Evolutionary conservation across 30 jellyfish, hydroid and myxozoan species (phyloP).

Genomic region (Cassiopea andromeda): DNA sequence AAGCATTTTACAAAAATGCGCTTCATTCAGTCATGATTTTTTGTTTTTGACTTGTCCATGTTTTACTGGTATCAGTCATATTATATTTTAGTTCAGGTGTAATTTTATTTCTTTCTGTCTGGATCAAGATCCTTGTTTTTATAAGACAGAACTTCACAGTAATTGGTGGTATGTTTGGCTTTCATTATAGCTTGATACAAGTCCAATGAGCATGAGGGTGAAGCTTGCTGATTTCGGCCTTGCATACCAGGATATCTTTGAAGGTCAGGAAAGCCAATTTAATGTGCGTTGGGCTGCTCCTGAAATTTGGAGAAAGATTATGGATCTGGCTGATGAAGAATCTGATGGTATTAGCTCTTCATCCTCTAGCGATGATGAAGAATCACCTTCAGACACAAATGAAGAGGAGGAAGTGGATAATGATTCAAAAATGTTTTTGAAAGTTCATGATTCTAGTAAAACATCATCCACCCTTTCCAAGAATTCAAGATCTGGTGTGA

Average conservation of each 20-base stretch:
- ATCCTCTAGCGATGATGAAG: slow-evolving; percentile 29
- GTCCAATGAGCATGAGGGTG: slow-evolving; percentile 80
- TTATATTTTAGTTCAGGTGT: too few relatives aligned
- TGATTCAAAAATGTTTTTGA: neutral
- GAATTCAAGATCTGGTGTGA: slow-evolving; percentile 17
- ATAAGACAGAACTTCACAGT: too few relatives aligned
- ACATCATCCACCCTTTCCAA: neutral
- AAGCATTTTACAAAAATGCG: too few relatives aligned
- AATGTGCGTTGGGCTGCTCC: slow-evolving; percentile 88
- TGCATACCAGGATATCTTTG: slow-evolving; percentile 68
- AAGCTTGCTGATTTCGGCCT: slow-evolving; percentile 86
- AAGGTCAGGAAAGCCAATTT: slow-evolving; percentile 60
- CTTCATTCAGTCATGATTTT: too few relatives aligned
- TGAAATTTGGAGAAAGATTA: slow-evolving; percentile 56
- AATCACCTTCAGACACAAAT: neutral
- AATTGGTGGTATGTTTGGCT: neutral
- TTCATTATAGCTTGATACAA: slow-evolving; percentile 67
- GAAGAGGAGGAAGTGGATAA: neutral
- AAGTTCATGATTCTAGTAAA: neutral
- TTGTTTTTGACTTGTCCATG: too few relatives aligned
- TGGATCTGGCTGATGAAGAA: neutral
- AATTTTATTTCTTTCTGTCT: too few relatives aligned
- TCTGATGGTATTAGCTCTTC: slow-evolving; percentile 16
- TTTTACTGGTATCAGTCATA: too few relatives aligned
- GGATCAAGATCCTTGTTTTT: too few relatives aligned